Evolutionary conservation across 1,140 invertebrate genomes (phyloP).

Genomic region (fruit fly (Drosophila melanogaster)): Release_6_plus_ISO1_MT NT_033777.3:13544001-13544500

Average conservation of each 20-base stretch:
- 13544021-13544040: slow-evolving; percentile 10
- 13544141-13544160: slow-evolving; percentile 35
- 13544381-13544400: slow-evolving; percentile 54
- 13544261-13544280: slow-evolving; percentile 72
- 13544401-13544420: slow-evolving; percentile 9
- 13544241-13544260: slow-evolving; percentile 37
- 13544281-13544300: slow-evolving; percentile 58
- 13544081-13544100: slow-evolving; percentile 41
- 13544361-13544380: slow-evolving; percentile 79
- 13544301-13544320: slow-evolving; percentile 72
- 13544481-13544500: slow-evolving; percentile 55
- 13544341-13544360: slow-evolving; percentile 73
- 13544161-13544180: slow-evolving; percentile 66
- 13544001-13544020: no score
- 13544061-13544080: slow-evolving; percentile 4
- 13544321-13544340: slow-evolving; percentile 76
- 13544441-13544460: slow-evolving; percentile 7
- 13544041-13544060: slow-evolving; percentile 2
- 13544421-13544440: slow-evolving; percentile 8
- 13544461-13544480: slow-evolving; percentile 70
- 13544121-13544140: slow-evolving; percentile 54
- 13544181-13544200: slow-evolving; percentile 71
- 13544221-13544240: slow-evolving; percentile 52
- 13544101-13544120: slow-evolving; percentile 52
- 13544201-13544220: slow-evolving; percentile 57